Evolutionary conservation across 2,113 vertebrate genomes (phyloP).

Genomic region (Trematomus loennbergii): DNA sequence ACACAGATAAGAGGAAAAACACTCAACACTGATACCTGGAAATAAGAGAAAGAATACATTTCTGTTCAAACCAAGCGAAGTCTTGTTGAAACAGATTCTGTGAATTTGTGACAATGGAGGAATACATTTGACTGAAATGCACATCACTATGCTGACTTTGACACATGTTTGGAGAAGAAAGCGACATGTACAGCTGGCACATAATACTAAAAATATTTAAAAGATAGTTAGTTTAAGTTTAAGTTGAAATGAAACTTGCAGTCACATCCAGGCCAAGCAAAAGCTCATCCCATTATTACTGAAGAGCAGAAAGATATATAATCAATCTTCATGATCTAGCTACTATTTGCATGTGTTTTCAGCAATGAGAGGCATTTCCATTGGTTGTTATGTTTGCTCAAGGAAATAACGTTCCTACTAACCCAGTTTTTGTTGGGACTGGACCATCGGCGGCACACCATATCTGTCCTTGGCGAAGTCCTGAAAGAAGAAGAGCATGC

Average conservation of each 20-base stretch:
- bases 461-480: slow-evolving; percentile 98
- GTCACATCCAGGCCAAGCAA: too few species aligned
- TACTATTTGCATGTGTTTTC: neutral
- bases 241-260: too few species aligned
- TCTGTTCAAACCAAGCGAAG: neutral
- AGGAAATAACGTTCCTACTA: slow-evolving; percentile 73
- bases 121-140: neutral
- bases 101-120: neutral
- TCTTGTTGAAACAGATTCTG: neutral
- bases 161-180: neutral
- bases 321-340: too few species aligned
- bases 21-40: neutral
- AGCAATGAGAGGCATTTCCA: neutral
- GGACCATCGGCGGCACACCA: slow-evolving; percentile 91
- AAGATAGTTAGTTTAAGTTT: too few species aligned
- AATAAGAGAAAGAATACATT: neutral
- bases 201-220: too few species aligned
- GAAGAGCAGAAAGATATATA: too few species aligned
- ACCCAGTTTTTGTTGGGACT: slow-evolving; percentile 97
- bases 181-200: too few species aligned
- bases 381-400: neutral
- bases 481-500: slow-evolving; percentile 74
- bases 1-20: neutral
- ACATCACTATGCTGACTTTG: neutral
- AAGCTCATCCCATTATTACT: too few species aligned